Evolutionary conservation across 2,113 vertebrate species (phyloP).

Genomic region (Phoxinus phoxinus): DNA sequence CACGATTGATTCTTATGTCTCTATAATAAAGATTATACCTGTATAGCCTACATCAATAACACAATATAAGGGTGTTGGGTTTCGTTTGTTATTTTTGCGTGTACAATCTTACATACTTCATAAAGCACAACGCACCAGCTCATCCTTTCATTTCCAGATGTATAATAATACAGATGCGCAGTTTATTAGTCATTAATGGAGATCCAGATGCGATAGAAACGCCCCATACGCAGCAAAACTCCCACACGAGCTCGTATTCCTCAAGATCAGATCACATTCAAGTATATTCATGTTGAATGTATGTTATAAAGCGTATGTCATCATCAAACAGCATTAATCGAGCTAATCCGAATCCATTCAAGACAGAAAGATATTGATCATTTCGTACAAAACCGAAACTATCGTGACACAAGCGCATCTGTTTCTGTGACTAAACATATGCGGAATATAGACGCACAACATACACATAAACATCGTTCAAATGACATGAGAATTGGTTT

Average conservation of each 20-base stretch:
- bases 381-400: background rate
- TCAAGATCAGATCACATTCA: background rate
- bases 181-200: background rate
- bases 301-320: background rate
- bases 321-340: background rate
- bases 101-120: background rate
- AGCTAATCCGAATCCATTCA: background rate
- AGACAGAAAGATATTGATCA: background rate
- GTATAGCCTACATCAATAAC: background rate
- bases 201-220: background rate
- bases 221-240: constrained; percentile 4
- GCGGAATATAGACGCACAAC: too few species aligned
- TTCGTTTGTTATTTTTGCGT: background rate
- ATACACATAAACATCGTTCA: background rate
- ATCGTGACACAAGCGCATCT: background rate
- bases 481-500: background rate
- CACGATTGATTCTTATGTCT: background rate
- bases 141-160: background rate
- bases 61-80: background rate
- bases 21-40: background rate
- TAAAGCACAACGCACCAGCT: background rate
- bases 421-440: background rate
- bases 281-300: background rate
- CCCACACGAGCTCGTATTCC: constrained; percentile 8
- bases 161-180: background rate